These are phyloP conservation scores for Apodemia zela DNA, from an alignment of 2,888 invertebrate species.

Conservation along the genomic window DNA sequence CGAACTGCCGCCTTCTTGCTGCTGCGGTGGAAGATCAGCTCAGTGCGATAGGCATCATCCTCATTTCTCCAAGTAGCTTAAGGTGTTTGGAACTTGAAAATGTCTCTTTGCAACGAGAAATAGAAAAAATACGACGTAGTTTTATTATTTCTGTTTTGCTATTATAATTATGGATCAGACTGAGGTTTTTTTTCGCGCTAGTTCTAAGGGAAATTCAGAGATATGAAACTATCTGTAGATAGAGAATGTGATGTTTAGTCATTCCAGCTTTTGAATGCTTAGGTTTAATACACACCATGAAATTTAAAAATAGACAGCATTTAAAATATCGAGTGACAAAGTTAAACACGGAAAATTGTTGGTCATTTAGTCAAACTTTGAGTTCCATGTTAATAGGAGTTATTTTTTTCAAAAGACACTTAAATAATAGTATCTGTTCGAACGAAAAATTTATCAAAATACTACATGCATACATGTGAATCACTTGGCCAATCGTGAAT, in stretches of 20 bases:
- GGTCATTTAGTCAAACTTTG: too few species aligned
- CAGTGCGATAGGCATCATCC: conserved; percentile 78
- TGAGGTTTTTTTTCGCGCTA: neutral
- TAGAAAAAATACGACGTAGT: conserved; percentile 8
- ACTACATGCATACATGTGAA: too few species aligned
- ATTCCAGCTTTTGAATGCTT: neutral
- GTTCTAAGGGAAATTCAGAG: neutral
- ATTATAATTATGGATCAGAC: neutral
- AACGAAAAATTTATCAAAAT: too few species aligned
- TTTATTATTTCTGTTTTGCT: neutral
- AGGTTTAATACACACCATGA: neutral
- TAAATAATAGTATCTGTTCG: too few species aligned
- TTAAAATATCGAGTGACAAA: too few species aligned
- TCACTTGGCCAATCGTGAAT: too few species aligned
- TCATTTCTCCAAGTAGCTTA: neutral
- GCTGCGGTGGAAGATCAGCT: conserved; percentile 87
- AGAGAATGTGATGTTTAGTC: neutral
- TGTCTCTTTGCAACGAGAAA: neutral
- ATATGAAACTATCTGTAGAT: neutral
- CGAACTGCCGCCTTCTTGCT: conserved; percentile 85
- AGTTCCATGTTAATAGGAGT: too few species aligned
- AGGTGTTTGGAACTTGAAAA: neutral
- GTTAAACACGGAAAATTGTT: neutral
- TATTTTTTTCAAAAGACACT: too few species aligned
- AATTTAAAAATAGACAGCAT: too few species aligned